Conservation (phyloP, 2,797 vertebrate species). For the Oophaga sylvatica region DNA sequence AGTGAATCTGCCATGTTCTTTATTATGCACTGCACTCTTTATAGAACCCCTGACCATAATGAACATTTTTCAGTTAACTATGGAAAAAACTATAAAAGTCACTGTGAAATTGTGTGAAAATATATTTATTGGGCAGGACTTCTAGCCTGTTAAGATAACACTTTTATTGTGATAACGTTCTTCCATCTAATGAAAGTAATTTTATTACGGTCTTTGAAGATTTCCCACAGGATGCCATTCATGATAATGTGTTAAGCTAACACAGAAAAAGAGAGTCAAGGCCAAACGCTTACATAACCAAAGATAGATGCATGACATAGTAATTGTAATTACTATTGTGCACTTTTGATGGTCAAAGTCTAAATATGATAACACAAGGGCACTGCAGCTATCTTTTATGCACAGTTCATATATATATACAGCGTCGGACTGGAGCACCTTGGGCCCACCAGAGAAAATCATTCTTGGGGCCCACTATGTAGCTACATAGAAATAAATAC, state of each 20-base stretch:
- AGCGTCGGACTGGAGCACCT: no score
- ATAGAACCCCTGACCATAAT: no score
- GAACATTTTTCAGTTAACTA: background rate
- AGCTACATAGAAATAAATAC: no score
- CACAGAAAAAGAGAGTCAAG: background rate
- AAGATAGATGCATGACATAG: slow-evolving; percentile 21
- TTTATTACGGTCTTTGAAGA: slow-evolving; percentile 20
- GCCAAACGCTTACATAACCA: slow-evolving; percentile 16
- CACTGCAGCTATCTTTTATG: background rate
- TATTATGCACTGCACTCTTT: no score
- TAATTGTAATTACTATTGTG: slow-evolving; percentile 26
- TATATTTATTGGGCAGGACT: background rate
- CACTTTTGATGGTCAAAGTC: background rate
- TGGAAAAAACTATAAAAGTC: background rate
- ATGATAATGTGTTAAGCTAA: background rate
- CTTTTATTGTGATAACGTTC: background rate
- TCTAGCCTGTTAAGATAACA: background rate
- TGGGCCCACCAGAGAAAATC: no score
- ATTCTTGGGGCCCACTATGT: no score
- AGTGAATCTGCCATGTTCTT: no score
- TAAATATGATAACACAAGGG: background rate
- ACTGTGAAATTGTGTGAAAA: background rate
- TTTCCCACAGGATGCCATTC: slow-evolving; percentile 13
- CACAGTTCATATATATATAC: background rate
- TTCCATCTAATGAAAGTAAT: slow-evolving; percentile 8